These are phyloP conservation scores for Kryptolebias marmoratus DNA, from an alignment of 2,113 vertebrate genomes.

Conservation along the genomic window DNA sequence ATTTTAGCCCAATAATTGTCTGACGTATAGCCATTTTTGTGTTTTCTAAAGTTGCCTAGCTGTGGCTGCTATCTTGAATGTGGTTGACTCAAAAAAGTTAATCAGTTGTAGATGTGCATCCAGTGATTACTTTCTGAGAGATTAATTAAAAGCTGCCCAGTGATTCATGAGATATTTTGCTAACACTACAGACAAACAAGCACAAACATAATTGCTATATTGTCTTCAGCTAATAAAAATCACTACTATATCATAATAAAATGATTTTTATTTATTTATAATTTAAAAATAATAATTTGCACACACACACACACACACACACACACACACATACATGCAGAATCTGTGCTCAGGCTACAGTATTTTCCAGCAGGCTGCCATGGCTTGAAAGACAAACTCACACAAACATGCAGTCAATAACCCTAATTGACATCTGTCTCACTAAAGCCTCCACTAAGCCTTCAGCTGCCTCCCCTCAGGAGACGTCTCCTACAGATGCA, in stretches of 20 bases:
- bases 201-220: no score
- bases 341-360: background rate
- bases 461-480: conserved; percentile 11
- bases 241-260: background rate
- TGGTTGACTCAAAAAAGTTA: no score
- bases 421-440: conserved; percentile 33
- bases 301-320: background rate
- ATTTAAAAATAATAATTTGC: no score
- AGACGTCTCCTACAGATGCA: background rate
- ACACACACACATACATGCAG: conserved; percentile 6
- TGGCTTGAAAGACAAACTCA: conserved; percentile 6
- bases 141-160: no score
- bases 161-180: no score
- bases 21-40: no score
- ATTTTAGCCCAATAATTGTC: no score
- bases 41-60: no score
- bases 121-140: no score
- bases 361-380: conserved; percentile 14
- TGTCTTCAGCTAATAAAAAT: background rate
- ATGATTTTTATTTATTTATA: background rate
- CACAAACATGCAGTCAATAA: conserved; percentile 32
- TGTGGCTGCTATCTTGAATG: no score
- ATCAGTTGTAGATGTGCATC: no score
- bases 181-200: no score
- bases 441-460: conserved; percentile 37